Conservation (phyloP, 1,140 invertebrate genomes). For the Drosophila setifemur region DNA sequence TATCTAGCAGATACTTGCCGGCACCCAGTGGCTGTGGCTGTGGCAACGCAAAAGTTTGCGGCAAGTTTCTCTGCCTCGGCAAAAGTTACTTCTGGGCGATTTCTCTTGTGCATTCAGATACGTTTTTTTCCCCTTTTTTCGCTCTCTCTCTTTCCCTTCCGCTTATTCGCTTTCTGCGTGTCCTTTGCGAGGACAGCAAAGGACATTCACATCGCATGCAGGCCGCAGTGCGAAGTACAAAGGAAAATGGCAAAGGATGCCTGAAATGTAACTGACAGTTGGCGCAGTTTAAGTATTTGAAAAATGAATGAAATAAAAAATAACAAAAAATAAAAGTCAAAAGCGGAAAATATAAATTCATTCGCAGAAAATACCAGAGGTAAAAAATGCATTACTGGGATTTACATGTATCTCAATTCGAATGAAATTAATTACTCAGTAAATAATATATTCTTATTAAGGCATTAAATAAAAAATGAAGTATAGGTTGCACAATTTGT, state of each 20-base stretch:
- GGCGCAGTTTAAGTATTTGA: constrained; percentile 63
- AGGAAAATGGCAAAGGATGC: constrained; percentile 29
- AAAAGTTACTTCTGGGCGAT: constrained; percentile 5
- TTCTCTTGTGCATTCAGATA: constrained; percentile 9
- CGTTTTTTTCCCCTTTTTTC: neutral
- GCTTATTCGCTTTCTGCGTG: constrained; percentile 40
- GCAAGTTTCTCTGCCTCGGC: constrained; percentile 4
- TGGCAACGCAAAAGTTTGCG: constrained; percentile 6
- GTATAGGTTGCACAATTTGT: too few species aligned
- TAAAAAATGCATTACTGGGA: neutral
- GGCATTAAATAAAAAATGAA: too few species aligned
- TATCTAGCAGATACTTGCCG: neutral
- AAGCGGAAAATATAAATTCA: neutral
- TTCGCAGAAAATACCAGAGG: too few species aligned
- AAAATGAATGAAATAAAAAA: constrained; percentile 63
- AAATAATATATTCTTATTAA: neutral
- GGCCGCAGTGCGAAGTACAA: constrained; percentile 45
- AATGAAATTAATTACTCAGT: neutral
- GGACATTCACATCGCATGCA: constrained; percentile 65
- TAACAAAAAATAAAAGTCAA: too few species aligned
- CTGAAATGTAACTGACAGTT: constrained; percentile 73
- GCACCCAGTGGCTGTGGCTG: neutral
- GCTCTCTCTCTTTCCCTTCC: neutral
- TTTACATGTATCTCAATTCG: neutral
- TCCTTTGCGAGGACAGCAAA: constrained; percentile 71